Percentiles rank a stretch among this genome's conserved stretches.
Evolutionary conservation across 1,140 invertebrate species (phyloP).

Genomic region (Wasmannia auropunctata): DNA sequence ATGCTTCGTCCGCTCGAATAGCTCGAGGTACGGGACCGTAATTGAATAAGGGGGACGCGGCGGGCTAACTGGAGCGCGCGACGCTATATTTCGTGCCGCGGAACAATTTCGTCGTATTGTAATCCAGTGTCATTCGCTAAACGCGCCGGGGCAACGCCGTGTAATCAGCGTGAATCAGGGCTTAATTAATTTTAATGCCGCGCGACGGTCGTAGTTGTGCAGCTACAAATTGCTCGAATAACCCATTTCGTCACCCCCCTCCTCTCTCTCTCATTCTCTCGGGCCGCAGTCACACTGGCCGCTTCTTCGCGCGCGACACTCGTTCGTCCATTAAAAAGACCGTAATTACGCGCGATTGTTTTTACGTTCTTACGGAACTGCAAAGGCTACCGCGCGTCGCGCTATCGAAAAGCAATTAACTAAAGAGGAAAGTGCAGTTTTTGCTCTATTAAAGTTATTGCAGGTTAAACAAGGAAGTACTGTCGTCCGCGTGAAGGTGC

Average conservation of each 20-base stretch:
- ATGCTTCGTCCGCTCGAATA: not conserved
- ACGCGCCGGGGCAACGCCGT: not conserved
- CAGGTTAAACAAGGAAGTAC: not conserved
- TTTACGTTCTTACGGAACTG: not conserved
- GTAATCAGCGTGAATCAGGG: conserved; percentile 15
- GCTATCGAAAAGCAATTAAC: not conserved
- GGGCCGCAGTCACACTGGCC: not conserved
- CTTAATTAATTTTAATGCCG: conserved; percentile 43
- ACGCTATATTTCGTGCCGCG: not conserved
- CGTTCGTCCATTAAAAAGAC: not conserved
- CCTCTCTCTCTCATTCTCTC: not conserved
- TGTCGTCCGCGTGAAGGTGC: not conserved
- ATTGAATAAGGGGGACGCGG: not conserved
- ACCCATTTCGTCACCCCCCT: not conserved
- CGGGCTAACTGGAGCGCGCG: not conserved
- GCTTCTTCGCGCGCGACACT: not conserved
- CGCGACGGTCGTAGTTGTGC: not conserved
- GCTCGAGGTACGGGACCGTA: not conserved
- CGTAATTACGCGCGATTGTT: not conserved
- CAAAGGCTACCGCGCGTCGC: not conserved
- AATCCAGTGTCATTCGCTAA: conserved; percentile 23
- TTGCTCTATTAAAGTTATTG: not conserved
- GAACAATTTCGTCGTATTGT: conserved; percentile 9
- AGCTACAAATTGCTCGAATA: conserved; percentile 14
- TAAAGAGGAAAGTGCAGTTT: not conserved